These are phyloP conservation scores for Aricia artaxerxes DNA, from an alignment of 2,888 invertebrate genomes.

Conservation along the genomic window DNA sequence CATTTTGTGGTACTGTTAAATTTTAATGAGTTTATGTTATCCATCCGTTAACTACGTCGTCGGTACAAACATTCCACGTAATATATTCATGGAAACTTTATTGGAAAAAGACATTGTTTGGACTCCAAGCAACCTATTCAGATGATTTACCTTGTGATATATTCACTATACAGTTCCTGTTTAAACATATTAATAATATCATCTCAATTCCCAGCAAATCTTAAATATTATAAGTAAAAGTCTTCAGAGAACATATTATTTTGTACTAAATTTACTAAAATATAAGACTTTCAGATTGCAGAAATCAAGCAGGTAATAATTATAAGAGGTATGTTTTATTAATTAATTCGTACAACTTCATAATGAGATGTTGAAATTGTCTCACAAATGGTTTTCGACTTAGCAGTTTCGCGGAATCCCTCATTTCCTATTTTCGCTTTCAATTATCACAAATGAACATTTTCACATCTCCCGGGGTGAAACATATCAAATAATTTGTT, in stretches of 20 bases:
- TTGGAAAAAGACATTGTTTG: conserved; percentile 2
- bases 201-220: not conserved
- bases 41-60: conserved; percentile 26
- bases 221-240: not conserved
- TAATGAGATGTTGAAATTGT: not conserved
- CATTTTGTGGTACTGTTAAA: conserved; percentile 27
- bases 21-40: conserved; percentile 29
- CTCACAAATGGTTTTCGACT: not conserved
- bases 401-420: not conserved
- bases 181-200: not conserved
- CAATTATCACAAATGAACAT: conserved; percentile 30
- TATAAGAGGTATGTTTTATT: not conserved
- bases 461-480: conserved; percentile 27
- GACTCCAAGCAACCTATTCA: not conserved
- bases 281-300: not conserved
- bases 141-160: not conserved
- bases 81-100: conserved; percentile 15
- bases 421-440: conserved; percentile 26
- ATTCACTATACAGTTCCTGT: not conserved
- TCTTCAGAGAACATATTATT: not conserved
- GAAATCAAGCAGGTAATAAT: not conserved
- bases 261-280: not conserved
- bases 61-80: conserved; percentile 13
- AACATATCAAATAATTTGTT: conserved; percentile 37
- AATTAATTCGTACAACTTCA: not conserved